Conservation (phyloP, 2,888 invertebrate genomes). For the Stratiomys singularior region DNA sequence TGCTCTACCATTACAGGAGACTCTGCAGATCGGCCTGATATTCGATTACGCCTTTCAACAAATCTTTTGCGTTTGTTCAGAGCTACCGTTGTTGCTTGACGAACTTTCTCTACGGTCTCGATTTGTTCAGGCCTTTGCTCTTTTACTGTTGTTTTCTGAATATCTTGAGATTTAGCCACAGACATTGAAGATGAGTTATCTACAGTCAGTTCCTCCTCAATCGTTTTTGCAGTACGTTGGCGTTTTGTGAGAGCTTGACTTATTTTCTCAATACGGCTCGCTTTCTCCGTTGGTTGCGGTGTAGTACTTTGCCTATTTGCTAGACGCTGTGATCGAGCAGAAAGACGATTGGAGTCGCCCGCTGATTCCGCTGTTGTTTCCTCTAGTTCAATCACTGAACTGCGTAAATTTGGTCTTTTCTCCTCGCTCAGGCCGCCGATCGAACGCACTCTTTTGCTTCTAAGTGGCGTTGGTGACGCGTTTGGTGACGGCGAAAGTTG, state of each 20-base stretch:
- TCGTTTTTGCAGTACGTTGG: not conserved
- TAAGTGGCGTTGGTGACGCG: constrained; percentile 15
- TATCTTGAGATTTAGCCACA: not conserved
- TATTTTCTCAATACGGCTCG: constrained; percentile 42
- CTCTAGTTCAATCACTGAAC: not conserved
- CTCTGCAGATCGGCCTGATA: constrained; percentile 48
- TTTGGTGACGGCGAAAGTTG: constrained; percentile 22
- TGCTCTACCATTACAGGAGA: constrained; percentile 45
- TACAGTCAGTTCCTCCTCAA: not conserved
- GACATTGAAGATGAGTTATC: not conserved
- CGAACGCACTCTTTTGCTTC: constrained; percentile 34
- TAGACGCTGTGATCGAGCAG: constrained; percentile 49
- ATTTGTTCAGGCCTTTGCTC: not conserved
- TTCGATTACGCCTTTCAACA: constrained; percentile 48
- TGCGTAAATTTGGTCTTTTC: constrained; percentile 11
- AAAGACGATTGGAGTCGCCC: not conserved
- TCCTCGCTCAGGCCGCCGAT: not conserved
- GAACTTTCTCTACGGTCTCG: constrained; percentile 33
- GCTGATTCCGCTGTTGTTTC: not conserved
- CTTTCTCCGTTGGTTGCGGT: constrained; percentile 46
- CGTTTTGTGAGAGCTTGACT: constrained; percentile 39
- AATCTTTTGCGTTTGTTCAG: constrained; percentile 51
- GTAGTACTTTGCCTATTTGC: constrained; percentile 47
- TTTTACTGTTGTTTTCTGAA: not conserved
- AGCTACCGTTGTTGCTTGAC: not conserved